phyloP scores from a whole-genome alignment of 1,140 invertebrate genomes.

The Lysiphlebus fabarum region DNA sequence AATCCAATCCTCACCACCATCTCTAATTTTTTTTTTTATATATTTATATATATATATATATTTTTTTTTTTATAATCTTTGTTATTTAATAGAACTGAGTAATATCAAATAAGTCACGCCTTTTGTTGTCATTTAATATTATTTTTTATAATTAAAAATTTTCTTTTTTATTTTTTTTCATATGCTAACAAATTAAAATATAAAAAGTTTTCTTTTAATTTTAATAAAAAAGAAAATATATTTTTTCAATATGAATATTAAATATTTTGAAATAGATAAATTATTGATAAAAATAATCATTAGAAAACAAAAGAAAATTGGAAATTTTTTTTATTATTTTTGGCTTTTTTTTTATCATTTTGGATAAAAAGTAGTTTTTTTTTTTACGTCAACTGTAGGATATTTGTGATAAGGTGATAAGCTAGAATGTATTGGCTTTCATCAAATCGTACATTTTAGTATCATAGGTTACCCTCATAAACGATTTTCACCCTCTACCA shows the following conservation, averaged over 20 bases:
- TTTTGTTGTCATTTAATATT: constrained; percentile 4
- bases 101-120: constrained; percentile 19
- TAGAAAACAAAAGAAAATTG: too few relatives aligned
- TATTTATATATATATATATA: not conserved
- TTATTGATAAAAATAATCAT: too few relatives aligned
- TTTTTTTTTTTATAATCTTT: not conserved
- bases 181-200: too few relatives aligned
- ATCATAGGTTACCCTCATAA: constrained; percentile 40
- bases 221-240: too few relatives aligned
- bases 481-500: constrained; percentile 29
- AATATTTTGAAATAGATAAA: too few relatives aligned
- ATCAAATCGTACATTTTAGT: constrained; percentile 53
- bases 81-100: constrained; percentile 19
- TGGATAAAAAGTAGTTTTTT: too few relatives aligned
- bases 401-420: constrained; percentile 55
- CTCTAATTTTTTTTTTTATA: not conserved
- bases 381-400: constrained; percentile 31
- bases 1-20: constrained; percentile 15
- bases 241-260: too few relatives aligned
- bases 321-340: constrained; percentile 48
- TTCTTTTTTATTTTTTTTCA: too few relatives aligned
- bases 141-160: not conserved
- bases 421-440: constrained; percentile 55
- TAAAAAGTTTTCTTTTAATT: too few relatives aligned
- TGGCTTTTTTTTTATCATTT: too few relatives aligned